Evolutionary conservation across 2,888 invertebrate species (phyloP).

Genomic region (Xanthostigma xanthostigma): DNA sequence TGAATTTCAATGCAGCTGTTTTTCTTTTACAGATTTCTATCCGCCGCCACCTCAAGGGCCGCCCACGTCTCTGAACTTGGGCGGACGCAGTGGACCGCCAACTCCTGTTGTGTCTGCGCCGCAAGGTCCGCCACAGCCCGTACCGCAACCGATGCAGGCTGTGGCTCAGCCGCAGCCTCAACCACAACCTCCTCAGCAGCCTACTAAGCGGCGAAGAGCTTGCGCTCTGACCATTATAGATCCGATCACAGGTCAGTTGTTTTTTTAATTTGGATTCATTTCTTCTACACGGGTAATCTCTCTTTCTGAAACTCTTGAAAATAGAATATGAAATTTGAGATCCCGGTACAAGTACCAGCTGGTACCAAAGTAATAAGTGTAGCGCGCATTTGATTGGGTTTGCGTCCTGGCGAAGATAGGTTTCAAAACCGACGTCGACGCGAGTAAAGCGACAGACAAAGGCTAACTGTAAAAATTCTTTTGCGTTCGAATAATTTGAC

Average conservation of each 20-base stretch:
- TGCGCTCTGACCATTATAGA: slow-evolving; percentile 27
- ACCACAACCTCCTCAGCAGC: neutral
- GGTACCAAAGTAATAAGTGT: too few relatives aligned
- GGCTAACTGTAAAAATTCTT: too few relatives aligned
- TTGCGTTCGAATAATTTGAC: too few relatives aligned
- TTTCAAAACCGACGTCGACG: too few relatives aligned
- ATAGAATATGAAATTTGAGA: too few relatives aligned
- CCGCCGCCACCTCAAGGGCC: neutral
- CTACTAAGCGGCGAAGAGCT: slow-evolving; percentile 10
- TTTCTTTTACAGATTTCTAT: slow-evolving; percentile 1
- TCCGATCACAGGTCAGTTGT: slow-evolving; percentile 22
- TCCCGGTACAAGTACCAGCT: too few relatives aligned
- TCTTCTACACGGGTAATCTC: too few relatives aligned
- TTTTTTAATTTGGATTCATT: neutral
- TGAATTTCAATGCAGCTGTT: too few relatives aligned
- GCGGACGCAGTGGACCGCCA: slow-evolving; percentile 12
- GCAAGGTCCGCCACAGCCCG: slow-evolving; percentile 13
- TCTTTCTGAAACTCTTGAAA: too few relatives aligned
- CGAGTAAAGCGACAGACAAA: too few relatives aligned
- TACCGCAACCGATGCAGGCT: slow-evolving; percentile 13
- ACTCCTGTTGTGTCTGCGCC: slow-evolving; percentile 12
- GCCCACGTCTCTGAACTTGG: neutral
- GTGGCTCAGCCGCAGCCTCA: slow-evolving; percentile 14
- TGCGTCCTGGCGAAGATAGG: slow-evolving; percentile 6
- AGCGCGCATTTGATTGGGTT: neutral